Base-by-base conservation (phyloP, 2,888 invertebrate species). In the Teinopalpus imperialis region DNA sequence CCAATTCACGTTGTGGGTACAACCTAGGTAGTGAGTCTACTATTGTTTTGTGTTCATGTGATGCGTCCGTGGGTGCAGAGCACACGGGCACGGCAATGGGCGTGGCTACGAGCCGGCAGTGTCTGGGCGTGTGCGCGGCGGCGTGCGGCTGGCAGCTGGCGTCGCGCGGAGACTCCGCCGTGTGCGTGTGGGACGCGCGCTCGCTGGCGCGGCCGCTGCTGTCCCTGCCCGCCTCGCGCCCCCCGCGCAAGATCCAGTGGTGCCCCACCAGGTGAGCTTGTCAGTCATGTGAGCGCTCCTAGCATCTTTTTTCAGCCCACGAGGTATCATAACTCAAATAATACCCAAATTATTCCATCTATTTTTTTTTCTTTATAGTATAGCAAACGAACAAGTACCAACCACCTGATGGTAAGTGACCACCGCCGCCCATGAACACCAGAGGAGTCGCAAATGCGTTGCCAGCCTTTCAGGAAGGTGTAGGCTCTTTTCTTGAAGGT, bases 181-280 rank as follows among this genome's bases (percentile, higher is more conserved):
- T 96, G 45, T 92, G 92, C 52, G 91, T 98, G 46, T 98, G 98
- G 98, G 98, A 98, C 78, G 91, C 94, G 34, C 89, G 98, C 43
- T 93, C 93, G 64, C 94, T 97, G 68, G 95, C 96, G 57, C 94
- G 95, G 64, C 97, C 98, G 0, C 90, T 95, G 52, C 85, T 95
- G 16, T 92, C 93, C 6, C 83, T 96, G 48, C 91, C 92, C 35
- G 94, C 71, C 42, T 59, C 69, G 39, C 93, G 93, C 66, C 91
- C 92, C 44, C 90, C 97, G 42, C 89, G 92, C 7, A 94, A 94
- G 80, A 90, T 97, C 37, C 90, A 92, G 49, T 98, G 98, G 98
- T 96, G 97, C 69, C 97, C 97, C 2, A 97, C 97, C 13, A 92
- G 95, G 91, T 93, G 1, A 5, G 12, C 20, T n/a, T n/a, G n/a